Evolutionary conservation across 1,140 invertebrate species (phyloP).

Genomic region (Drosophila fuyamai): DNA sequence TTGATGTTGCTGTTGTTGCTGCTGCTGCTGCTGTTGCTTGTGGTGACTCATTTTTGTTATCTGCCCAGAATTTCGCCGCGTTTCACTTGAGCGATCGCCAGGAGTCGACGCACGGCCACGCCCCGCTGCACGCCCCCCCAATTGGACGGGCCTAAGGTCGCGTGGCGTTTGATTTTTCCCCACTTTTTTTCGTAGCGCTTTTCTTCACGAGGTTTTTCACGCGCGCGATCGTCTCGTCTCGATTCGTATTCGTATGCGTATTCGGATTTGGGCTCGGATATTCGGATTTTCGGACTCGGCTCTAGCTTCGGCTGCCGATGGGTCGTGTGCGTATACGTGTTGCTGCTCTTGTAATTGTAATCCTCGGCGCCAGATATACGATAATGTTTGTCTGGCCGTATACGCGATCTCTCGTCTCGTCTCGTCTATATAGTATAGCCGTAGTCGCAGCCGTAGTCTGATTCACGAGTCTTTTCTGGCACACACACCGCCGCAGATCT

Average conservation of each 20-base stretch:
- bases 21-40: conserved; percentile 47
- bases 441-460: conserved; percentile 59
- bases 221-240: conserved; percentile 62
- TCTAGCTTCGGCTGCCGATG: conserved; percentile 57
- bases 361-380: conserved; percentile 75
- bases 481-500: conserved; percentile 56
- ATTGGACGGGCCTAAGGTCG: conserved; percentile 70
- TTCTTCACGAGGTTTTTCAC: conserved; percentile 73
- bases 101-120: conserved; percentile 68
- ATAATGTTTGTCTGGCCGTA: conserved; percentile 79
- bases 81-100: conserved; percentile 69
- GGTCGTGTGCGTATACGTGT: conserved; percentile 36
- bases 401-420: conserved; percentile 73
- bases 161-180: conserved; percentile 64
- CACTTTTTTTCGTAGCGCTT: conserved; percentile 36
- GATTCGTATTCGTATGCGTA: conserved; percentile 42
- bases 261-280: conserved; percentile 32
- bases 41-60: conserved; percentile 73
- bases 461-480: conserved; percentile 75
- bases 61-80: conserved; percentile 56
- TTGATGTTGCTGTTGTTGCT: conserved; percentile 39
- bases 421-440: conserved; percentile 76
- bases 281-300: conserved; percentile 22
- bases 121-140: conserved; percentile 55
- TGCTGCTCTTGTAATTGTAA: conserved; percentile 72